Percentiles rank a stretch among this genome's conserved stretches.
These are phyloP conservation scores for Amiota minor DNA, from an alignment of 2,888 invertebrate species.

Conservation along the genomic window DNA sequence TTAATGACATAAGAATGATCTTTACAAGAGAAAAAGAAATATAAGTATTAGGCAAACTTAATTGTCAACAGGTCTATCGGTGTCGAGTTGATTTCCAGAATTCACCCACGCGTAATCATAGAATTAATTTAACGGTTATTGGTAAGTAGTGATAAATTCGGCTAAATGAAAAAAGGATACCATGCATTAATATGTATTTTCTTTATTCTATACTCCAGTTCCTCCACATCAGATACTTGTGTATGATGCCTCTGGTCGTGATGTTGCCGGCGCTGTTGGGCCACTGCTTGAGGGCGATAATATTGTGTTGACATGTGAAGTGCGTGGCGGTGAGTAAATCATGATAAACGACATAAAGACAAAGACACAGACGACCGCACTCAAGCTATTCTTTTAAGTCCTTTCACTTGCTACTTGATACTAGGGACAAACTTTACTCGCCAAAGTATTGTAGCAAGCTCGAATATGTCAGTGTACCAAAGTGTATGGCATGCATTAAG, in stretches of 20 bases:
- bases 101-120: constrained; percentile 90
- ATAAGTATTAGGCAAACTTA: background rate
- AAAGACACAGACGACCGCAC: constrained; percentile 16
- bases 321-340: constrained; percentile 85
- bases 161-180: too few relatives aligned
- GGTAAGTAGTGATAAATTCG: constrained; percentile 78
- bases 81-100: constrained; percentile 93
- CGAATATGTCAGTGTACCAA: too few relatives aligned
- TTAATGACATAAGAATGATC: background rate
- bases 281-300: constrained; percentile 88
- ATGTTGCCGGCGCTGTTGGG: constrained; percentile 85
- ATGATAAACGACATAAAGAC: constrained; percentile 62
- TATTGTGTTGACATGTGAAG: constrained; percentile 88
- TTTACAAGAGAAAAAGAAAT: background rate
- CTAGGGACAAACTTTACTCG: too few relatives aligned
- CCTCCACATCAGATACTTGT: constrained; percentile 90
- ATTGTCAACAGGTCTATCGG: constrained; percentile 78
- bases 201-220: constrained; percentile 76
- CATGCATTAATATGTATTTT: background rate
- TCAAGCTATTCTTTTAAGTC: too few relatives aligned
- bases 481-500: background rate
- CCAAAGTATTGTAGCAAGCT: too few relatives aligned
- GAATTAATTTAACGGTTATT: constrained; percentile 90
- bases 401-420: too few relatives aligned
- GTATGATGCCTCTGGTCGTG: constrained; percentile 87